Evolutionary conservation across 2,113 vertebrate species (phyloP), one percentile per base, ranked within the genome.

Genomic region (Corythaixoides concolor): DNA sequence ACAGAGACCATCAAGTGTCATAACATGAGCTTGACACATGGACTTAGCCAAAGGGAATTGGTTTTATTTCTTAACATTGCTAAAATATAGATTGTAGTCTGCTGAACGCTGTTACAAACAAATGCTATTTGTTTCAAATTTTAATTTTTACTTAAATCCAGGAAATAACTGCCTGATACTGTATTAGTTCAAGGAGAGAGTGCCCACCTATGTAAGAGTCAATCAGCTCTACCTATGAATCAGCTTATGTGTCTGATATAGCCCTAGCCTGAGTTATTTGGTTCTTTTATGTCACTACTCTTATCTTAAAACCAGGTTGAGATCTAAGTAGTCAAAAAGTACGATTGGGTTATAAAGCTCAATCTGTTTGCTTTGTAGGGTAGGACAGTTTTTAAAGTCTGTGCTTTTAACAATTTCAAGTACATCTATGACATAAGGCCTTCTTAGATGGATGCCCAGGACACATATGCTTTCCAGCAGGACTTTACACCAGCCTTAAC

Each of bases 381-480:
- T 35, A 84, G 24, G 24, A 62, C 13, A 58, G 41, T 28, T 84
- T 91, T 95, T 82, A 50, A 93, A 96, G 30, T 53, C 10, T 91
- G n/a, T 89, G 68, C 17, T 93, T 79, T 93, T 85, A 95, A 70
- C 10, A 81, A 85, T 86, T 92, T 68, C 64, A 95, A 92, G 64
- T 53, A 53, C 15, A 28, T 73, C 59, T 49, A 76, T 89, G 89
- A 79, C 53, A 79, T 70, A 95, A 72, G 11, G 4, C 7, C 28
- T 93, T 88, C 76, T 88, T 88, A 89, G 43, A 80, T 52, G 59
- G 37, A 90, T 83, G 20, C 50, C 52, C 85, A 79, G 90, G 47
- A 93, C 30, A 58, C 8, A 19, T 32, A 60, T 30, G 26, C 3
- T 53, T 74, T 93, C 27, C 58, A 66, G 2, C 2, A 82, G 55